Evolutionary conservation across 2,113 vertebrate species (phyloP), one percentile per base, ranked within the genome.

Genomic region (Anser cygnoides): DNA sequence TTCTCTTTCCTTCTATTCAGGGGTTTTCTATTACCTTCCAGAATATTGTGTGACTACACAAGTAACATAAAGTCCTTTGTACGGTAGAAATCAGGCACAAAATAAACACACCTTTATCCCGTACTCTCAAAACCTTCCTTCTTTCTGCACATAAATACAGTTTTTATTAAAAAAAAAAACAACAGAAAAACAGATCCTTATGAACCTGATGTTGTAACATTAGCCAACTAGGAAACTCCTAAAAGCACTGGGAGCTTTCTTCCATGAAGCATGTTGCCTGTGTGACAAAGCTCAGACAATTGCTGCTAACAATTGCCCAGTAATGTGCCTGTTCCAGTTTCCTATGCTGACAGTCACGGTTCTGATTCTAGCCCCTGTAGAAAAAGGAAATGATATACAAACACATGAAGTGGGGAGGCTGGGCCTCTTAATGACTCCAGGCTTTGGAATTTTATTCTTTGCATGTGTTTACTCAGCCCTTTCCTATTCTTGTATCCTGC

Each of bases 1-100:
- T 96, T 95, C 91, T 97, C 95, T 97, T 98, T 98, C 97, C 97
- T 98, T 97, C 97, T 95, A 97, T 98, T 98, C 95, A 97, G 62
- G 74, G 90, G 92, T 96, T 97, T 98, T 96, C 92, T 96, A 74
- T 97, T 98, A 98, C 97, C 95, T 97, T 97, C 94, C 94, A 93
- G 87, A 93, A 95, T 97, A 97, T 97, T 98, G 95, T 98, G 92
- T 97, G 75, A 94, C 95, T 87, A 9, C 0, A 1, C 31, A 72
- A 92, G 81, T 73, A 96, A 97, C 93, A 97, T 92, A 92, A 74
- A 97, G 87, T 85, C 87, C 96, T 98, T 97, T 98, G 77, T 97
- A 31, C 15, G 49, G 84, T 65, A 87, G 90, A 83, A 77, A 92
- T 65, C 55, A 89, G 79, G 90, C 88, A 93, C 49, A 65, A 96